Evolutionary conservation across 2,113 vertebrate genomes (phyloP), one percentile per base, ranked within the genome.

Genomic region (Prunella himalayana): DNA sequence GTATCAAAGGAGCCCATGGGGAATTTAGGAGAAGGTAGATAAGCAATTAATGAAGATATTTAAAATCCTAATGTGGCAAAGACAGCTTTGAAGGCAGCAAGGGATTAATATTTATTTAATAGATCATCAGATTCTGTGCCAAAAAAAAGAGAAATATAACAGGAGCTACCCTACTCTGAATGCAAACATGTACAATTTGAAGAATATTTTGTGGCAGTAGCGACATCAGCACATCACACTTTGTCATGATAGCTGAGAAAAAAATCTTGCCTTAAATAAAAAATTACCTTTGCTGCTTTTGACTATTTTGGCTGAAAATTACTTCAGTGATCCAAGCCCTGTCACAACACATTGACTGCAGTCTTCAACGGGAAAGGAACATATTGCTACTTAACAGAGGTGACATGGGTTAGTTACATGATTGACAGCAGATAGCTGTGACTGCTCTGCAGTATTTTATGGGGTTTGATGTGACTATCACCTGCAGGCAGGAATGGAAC

Each of bases 31-130:
- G 94, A 97, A 97, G 93, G 96, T 97, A 98, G 97, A 97, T 98
- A 98, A 97, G 97, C 94, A 97, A 98, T 97, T 98, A 98, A 98
- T 97, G 97, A 97, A 97, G 97, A 97, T 96, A 98, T 98, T 98
- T 98, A 97, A 97, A 97, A 97, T 96, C 97, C 79, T 96, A 96
- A 97, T 97, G 97, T 95, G 95, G 88, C 88, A 97, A 89, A 95
- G 92, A 73, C 93, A 96, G 94, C 91, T 97, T 97, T 97, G 96
- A 98, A 95, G 93, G 94, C 93, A 96, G 65, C 47, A 85, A 97
- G 93, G 95, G 96, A 98, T 97, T 97, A 97, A 97, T 98, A 98
- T 97, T 98, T 98, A 97, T 97, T 97, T 98, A 97, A 97, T 97
- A 96, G 96, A 96, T 93, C 56, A 7, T 95, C 96, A 94, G 92